Evolutionary conservation across 1,140 invertebrate genomes (phyloP), one percentile per base, ranked within the genome.

Genomic region (Diabrotica virgifera): DNA sequence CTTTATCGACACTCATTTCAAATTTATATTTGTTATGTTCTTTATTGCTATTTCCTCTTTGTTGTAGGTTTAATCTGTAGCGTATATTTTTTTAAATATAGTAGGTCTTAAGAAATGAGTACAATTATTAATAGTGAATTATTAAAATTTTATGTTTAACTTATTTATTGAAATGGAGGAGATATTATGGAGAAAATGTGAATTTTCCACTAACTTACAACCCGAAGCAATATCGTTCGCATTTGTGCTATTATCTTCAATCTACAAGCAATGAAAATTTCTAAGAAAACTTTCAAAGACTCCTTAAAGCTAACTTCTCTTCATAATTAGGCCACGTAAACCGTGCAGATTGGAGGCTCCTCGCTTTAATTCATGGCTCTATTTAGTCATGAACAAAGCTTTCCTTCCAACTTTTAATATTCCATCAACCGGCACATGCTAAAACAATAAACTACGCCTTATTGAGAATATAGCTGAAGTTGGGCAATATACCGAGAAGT

Each of bases 191-290:
- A 24, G 24, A 24, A 24, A 24, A 24, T 24, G 40, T 46, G 6
- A 46, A 46, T 46, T 46, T 46, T n/a, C 40, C 40, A n/a, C n/a
- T 46, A 46, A 46, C 4, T 10, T 46, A 10, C 40, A 46, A 8
- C 40, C 40, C 40, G 5, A n/a, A 46, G 40, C 40, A n/a, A 46
- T 46, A 8, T 46, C n/a, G n/a, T 46, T 46, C 40, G 8, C 40
- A n/a, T 46, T 46, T n/a, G 40, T 46, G 40, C 40, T n/a, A 46
- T 46, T 46, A 46, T 46, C 40, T 46, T 46, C 40, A 46, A 46
- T 46, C 40, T 46, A 46, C 40, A 46, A 46, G 40, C 40, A 46
- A 46, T 46, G 40, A 46, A 46, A 46, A 46, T 46, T 46, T 46
- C 40, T 5, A 46, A 46, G 40, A 46, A 46, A 46, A 46, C 40